These are phyloP conservation scores for Siderastrea radians DNA, from an alignment of 92 coral and sea anemone species.

Conservation along the genomic window DNA sequence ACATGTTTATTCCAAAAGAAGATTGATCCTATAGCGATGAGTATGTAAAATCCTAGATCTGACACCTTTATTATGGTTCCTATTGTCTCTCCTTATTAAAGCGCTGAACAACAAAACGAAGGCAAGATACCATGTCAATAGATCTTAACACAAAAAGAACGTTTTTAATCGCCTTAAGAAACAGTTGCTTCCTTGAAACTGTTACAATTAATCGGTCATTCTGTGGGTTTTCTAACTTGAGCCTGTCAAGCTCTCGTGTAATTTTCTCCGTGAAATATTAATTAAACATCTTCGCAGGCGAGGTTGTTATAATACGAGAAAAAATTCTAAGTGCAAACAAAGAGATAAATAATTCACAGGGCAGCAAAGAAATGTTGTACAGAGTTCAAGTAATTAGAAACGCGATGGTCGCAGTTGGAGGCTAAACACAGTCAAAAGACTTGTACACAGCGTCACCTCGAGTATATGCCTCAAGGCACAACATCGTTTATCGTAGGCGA, in stretches of 20 bases:
- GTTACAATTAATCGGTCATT: slow-evolving; percentile 22
- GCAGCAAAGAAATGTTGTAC: background rate
- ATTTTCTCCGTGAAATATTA: slow-evolving; percentile 16
- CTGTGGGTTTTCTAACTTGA: slow-evolving; percentile 9
- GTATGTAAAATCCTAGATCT: background rate
- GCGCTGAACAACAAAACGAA: background rate
- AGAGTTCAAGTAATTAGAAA: background rate
- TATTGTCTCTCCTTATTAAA: background rate
- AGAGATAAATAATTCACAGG: slow-evolving; percentile 35
- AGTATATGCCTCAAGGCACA: background rate
- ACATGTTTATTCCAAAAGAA: background rate
- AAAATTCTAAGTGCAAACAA: slow-evolving; percentile 36
- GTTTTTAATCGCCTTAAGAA: background rate
- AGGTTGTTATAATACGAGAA: background rate
- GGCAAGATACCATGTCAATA: background rate
- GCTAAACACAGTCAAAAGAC: slow-evolving; percentile 2
- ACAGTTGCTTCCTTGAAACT: slow-evolving; percentile 7
- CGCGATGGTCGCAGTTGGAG: background rate
- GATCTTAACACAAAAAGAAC: background rate
- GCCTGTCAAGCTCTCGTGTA: background rate
- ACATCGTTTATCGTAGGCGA: background rate
- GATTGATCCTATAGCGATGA: background rate
- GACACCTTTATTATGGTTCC: background rate
- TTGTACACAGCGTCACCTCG: background rate
- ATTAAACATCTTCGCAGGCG: slow-evolving; percentile 9